Percentiles rank a stretch among this genome's conserved stretches.
Conservation (phyloP, 2,888 invertebrate species). For the Lasius fuliginosus region DNA sequence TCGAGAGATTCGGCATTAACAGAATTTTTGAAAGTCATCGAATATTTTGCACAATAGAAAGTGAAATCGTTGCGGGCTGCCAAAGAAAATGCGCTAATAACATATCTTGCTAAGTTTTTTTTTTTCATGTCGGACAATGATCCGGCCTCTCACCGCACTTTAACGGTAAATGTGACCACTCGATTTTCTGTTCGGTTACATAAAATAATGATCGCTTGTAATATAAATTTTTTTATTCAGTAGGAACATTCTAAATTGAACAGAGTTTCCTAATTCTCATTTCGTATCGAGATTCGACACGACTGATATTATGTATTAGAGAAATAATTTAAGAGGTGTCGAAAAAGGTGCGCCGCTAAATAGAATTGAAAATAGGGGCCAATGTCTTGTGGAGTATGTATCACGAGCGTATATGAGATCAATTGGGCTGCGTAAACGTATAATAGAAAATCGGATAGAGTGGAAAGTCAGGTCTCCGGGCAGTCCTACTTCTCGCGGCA, state of each 20-base stretch:
- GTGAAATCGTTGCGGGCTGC: background rate
- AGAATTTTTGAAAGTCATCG: constrained; percentile 13
- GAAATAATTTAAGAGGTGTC: background rate
- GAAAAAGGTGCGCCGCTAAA: background rate
- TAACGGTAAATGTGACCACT: background rate
- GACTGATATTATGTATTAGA: background rate
- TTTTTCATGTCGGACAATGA: background rate
- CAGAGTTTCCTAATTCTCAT: background rate
- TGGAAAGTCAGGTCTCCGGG: constrained; percentile 71
- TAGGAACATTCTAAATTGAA: background rate
- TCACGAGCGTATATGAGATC: constrained; percentile 24
- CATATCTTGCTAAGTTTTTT: background rate
- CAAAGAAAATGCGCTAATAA: constrained; percentile 14
- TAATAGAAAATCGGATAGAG: constrained; percentile 72
- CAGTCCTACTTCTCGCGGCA: constrained; percentile 61
- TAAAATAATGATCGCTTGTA: background rate
- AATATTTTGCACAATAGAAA: constrained; percentile 18
- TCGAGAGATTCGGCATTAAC: background rate
- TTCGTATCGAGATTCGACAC: background rate
- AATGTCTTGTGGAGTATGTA: background rate
- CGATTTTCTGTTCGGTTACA: background rate
- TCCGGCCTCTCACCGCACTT: background rate
- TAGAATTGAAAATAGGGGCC: background rate
- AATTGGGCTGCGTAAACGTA: constrained; percentile 48
- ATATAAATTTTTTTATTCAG: background rate